These are phyloP conservation scores for Odobenus rosmarus DNA, from an alignment of 2,113 vertebrate genomes.

Conservation along the genomic window DNA sequence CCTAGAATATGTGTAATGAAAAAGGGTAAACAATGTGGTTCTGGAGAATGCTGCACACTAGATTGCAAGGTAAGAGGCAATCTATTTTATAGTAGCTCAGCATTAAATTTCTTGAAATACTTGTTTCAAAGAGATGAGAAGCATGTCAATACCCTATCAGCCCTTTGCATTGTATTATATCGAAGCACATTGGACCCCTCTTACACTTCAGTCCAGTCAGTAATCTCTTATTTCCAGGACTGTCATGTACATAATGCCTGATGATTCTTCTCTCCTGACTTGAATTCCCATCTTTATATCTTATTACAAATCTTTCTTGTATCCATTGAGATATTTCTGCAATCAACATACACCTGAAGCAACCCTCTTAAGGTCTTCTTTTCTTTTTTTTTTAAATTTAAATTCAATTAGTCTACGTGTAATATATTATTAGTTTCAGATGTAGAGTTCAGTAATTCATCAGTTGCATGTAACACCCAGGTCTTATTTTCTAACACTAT, in stretches of 20 bases:
- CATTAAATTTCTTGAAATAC: background rate
- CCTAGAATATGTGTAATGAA: background rate
- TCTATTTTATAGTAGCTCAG: background rate
- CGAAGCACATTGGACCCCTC: background rate
- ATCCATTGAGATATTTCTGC: background rate
- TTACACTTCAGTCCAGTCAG: background rate
- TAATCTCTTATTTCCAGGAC: background rate
- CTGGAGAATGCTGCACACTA: constrained; percentile 54
- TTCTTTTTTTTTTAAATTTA: background rate
- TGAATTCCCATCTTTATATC: background rate
- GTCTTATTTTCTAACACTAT: background rate
- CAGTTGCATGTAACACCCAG: background rate
- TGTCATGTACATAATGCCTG: background rate
- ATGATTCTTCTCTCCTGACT: background rate
- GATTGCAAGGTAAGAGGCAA: constrained; percentile 47
- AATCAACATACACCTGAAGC: background rate
- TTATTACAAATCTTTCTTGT: background rate
- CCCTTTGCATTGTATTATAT: background rate
- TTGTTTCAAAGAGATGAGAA: background rate
- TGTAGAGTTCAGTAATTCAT: background rate
- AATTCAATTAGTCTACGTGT: background rate
- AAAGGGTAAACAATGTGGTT: accelerated
- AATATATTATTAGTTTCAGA: background rate
- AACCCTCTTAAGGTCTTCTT: background rate
- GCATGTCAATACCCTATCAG: background rate